A percentile compares a stretch with the other conserved stretches of the same genome.
These are phyloP conservation scores for Ceratina australensis DNA, from an alignment of 1,140 invertebrate species.

Conservation along the genomic window DNA sequence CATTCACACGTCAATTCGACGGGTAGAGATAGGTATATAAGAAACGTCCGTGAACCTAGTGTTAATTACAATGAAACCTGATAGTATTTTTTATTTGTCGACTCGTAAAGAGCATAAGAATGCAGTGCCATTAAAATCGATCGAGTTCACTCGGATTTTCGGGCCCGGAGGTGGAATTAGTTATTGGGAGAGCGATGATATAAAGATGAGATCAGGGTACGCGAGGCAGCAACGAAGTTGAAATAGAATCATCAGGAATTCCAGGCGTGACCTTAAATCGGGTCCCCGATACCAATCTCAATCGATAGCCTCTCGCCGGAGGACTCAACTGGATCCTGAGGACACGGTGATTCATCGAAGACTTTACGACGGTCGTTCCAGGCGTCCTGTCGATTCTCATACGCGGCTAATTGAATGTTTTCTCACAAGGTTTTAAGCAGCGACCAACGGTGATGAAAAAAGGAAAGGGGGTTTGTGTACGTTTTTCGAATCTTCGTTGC, in stretches of 20 bases:
- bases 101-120: neutral
- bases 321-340: conserved; percentile 70
- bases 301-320: conserved; percentile 53
- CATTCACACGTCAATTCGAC: no score
- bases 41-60: no score
- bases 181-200: conserved; percentile 43
- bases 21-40: no score
- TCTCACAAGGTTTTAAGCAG: conserved; percentile 69
- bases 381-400: conserved; percentile 72
- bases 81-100: no score
- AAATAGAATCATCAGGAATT: conserved; percentile 63
- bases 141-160: conserved; percentile 27
- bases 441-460: conserved; percentile 46
- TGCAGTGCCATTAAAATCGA: conserved; percentile 6
- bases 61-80: no score
- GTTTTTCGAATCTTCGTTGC: conserved; percentile 12
- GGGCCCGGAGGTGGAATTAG: conserved; percentile 13
- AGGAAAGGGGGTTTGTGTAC: conserved; percentile 10
- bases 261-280: conserved; percentile 60
- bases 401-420: conserved; percentile 74
- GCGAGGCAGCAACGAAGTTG: conserved; percentile 15
- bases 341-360: conserved; percentile 64
- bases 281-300: conserved; percentile 57
- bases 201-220: conserved; percentile 51
- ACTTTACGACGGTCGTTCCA: conserved; percentile 70